Base-by-base conservation (phyloP, 2,888 invertebrate genomes). In the Charanyca ferruginea region DNA sequence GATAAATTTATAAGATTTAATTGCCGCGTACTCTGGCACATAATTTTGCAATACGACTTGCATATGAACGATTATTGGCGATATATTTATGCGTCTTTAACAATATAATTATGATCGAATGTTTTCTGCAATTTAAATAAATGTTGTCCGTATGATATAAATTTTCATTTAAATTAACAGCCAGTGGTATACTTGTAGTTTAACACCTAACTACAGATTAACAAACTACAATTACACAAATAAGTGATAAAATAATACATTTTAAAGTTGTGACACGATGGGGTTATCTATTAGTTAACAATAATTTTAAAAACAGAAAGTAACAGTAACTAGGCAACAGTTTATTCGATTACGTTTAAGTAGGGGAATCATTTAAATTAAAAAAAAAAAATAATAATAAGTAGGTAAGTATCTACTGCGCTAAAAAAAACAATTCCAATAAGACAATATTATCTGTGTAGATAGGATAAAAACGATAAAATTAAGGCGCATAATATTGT, bases 1-100 rank as follows among this genome's bases (percentile, higher is more conserved):
- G 57, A 85, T 91, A 90, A 90, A 91, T 90, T 87, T 66, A 76
- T 75, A 85, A 84, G 65, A 86, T 87, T 85, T 91, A 85, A 91
- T 83, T 86, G 84, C 84, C 79, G 48, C 68, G 80, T 83, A 79
- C 58, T n/a, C 61, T 73, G 70, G 80, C 77, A 81, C 81, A 89
- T 91, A 91, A 87, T 85, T 89, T 85, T 85, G 89, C 82, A 83
- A 85, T 65, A 77, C 81, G 83, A 87, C 65, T 86, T 86, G 86
- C 79, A 77, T 59, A 72, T 70, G 72, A 82, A 83, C 83, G 73
- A 77, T 85, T 81, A 83, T 80, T 22, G 70, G 71, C 77, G 83
- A 87, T 88, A 84, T 89, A 69, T 83, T 81, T 73, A 77, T 54
- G 66, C n/a, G 45, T 69, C 53, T 76, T 68, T 70, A 79, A 73